A percentile compares a stretch with the other conserved stretches of the same genome.
phyloP scores from a whole-genome alignment of 1,140 invertebrate genomes.

The Armadillidium nasatum region DNA sequence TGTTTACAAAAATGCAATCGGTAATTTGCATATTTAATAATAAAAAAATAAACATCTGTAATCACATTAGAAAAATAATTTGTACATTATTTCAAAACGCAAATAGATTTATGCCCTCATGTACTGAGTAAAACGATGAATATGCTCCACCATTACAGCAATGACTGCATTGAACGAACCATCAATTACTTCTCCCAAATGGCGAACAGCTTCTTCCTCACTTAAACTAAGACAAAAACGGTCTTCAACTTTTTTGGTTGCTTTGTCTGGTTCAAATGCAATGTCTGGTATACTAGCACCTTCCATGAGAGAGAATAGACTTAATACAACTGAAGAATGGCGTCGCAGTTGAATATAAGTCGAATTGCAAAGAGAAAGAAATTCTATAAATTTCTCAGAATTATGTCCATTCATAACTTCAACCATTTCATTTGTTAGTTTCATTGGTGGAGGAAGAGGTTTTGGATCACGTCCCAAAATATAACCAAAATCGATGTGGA shows the following conservation, averaged over 20 bases:
- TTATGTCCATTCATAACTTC: constrained; percentile 95
- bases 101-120: constrained; percentile 15
- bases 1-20: too few relatives aligned
- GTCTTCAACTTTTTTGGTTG: constrained; percentile 95
- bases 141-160: constrained; percentile 89
- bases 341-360: constrained; percentile 89
- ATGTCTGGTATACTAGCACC: constrained; percentile 98
- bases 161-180: constrained; percentile 91
- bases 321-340: constrained; percentile 94
- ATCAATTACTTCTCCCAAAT: constrained; percentile 88
- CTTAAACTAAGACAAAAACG: constrained; percentile 67
- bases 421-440: constrained; percentile 97
- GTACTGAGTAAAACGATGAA: constrained; percentile 89
- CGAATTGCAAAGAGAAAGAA: constrained; percentile 91
- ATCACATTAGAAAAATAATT: not conserved
- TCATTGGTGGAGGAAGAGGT: constrained; percentile 96
- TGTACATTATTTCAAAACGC: too few relatives aligned
- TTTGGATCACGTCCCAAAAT: constrained; percentile 98
- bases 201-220: constrained; percentile 94
- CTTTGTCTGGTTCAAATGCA: constrained; percentile 95
- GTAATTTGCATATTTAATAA: too few relatives aligned
- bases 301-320: constrained; percentile 96
- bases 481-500: constrained; percentile 99
- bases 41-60: too few relatives aligned
- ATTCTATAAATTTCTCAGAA: constrained; percentile 90